Evolutionary conservation across 2,888 invertebrate genomes (phyloP), one percentile per base, ranked within the genome.

Genomic region (Lochmaea capreae): DNA sequence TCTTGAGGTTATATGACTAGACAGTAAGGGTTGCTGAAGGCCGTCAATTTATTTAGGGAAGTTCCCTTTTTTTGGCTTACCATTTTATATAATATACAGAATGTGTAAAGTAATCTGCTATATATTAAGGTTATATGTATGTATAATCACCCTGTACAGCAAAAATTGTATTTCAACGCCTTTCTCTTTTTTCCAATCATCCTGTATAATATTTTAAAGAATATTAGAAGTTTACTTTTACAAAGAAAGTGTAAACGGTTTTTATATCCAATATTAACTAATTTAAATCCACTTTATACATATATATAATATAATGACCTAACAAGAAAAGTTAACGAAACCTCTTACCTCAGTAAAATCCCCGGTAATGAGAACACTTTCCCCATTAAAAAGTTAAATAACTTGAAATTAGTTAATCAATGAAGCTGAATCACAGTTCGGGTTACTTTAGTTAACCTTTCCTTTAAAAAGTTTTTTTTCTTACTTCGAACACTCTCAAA

Each of bases 351-450:
- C 26, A 59, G 61, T 39, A 66, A 66, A 39, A 66, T 42, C 26
- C 54, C 22, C 54, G 22, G 63, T 70, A 70, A 70, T 70, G 63
- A 26, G 39, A 65, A 54, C 70, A 65, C 58, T 63, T 71, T 71
- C 43, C 58, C 46, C 63, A 65, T 71, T 71, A 71, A 71, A 71
- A 71, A 71, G 71, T 71, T 71, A 71, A 71, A 71, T 65, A 65
- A 71, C 65, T 65, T 65, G n/a, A 57, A 71, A 71, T 71, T 71
- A 58, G 46, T 63, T 63, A 71, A 71, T 71, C 71, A 71, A 57
- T 58, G 65, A 65, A 58, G 59, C 43, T 33, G 71, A 71, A 65
- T 71, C 57, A 65, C 65, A 58, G 71, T 65, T 65, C n/a, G 39
- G 43, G 43, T 33, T n/a, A n/a, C 58, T 65, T 46, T n/a, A n/a